A percentile compares a stretch with the other conserved stretches of the same genome.
phyloP scores from a whole-genome alignment of 2,797 vertebrate genomes.

The Mallotus villosus region DNA sequence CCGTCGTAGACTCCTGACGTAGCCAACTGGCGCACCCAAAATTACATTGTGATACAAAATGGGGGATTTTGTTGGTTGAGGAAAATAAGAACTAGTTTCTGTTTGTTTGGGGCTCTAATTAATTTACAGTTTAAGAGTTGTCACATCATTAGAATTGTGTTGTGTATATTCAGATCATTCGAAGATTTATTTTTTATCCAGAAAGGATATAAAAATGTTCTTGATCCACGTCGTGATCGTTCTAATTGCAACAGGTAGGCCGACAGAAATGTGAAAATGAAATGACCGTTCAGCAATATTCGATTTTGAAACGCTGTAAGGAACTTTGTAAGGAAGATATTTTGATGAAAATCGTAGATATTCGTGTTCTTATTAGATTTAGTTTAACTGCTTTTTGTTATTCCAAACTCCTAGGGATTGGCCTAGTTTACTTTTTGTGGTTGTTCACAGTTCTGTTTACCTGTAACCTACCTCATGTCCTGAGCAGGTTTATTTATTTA shows the following conservation, averaged over 20 bases:
- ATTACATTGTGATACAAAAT: conserved; percentile 57
- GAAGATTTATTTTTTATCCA: conserved; percentile 10
- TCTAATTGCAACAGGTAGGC: conserved; percentile 73
- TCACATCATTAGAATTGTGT: too few relatives aligned
- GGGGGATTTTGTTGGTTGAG: conserved; percentile 60
- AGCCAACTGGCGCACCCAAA: conserved; percentile 22
- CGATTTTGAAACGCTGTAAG: too few relatives aligned
- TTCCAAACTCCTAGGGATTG: too few relatives aligned
- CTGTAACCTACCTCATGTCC: too few relatives aligned
- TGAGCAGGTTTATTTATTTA: too few relatives aligned
- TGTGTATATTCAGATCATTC: not conserved
- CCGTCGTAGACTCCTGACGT: conserved; percentile 12
- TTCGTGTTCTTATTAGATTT: too few relatives aligned
- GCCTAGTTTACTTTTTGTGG: too few relatives aligned
- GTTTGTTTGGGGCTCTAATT: not conserved
- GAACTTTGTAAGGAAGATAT: too few relatives aligned
- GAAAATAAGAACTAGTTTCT: not conserved
- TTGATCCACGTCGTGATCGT: conserved; percentile 56
- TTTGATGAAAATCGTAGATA: too few relatives aligned
- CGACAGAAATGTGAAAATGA: not conserved
- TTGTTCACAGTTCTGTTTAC: too few relatives aligned
- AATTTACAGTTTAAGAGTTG: not conserved
- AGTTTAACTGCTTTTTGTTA: too few relatives aligned
- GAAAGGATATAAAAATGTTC: conserved; percentile 55
- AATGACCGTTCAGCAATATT: too few relatives aligned